Percentiles rank a stretch among this genome's conserved stretches.
Evolutionary conservation across 2,797 vertebrate species (phyloP).

Genomic region (Scyliorhinus canicula): DNA sequence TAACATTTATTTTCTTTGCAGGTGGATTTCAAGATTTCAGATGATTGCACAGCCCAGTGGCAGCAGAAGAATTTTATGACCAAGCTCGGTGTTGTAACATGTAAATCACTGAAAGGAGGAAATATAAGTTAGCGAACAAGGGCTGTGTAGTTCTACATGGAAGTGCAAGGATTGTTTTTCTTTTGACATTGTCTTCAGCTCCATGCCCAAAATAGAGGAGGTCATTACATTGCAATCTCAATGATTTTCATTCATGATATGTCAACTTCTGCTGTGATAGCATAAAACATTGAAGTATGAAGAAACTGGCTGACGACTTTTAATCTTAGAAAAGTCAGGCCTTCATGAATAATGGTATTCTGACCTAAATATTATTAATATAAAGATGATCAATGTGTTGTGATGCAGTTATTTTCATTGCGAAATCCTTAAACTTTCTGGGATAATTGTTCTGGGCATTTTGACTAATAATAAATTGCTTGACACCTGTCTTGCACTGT

Average conservation of each 20-base stretch:
- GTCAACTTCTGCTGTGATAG: background rate
- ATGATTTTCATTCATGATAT: background rate
- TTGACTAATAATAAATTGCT: background rate
- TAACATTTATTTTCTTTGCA: constrained; percentile 47
- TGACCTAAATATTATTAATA: background rate
- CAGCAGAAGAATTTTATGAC: constrained; percentile 81
- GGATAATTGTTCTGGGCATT: background rate
- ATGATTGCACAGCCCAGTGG: constrained; percentile 79
- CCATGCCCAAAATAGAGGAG: background rate
- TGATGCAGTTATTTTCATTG: background rate
- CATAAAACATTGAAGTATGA: background rate
- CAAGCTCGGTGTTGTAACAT: constrained; percentile 80
- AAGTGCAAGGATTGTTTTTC: background rate
- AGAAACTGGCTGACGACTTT: background rate
- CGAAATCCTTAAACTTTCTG: background rate
- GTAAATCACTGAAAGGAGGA: constrained; percentile 84
- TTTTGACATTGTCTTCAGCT: background rate
- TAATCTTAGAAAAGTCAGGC: background rate
- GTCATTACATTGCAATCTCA: background rate
- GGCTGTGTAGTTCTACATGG: background rate
- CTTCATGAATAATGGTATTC: background rate
- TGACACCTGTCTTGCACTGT: background rate
- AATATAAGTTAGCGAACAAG: constrained; percentile 75
- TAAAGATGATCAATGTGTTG: background rate
- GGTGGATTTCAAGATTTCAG: constrained; percentile 78